Evolutionary conservation across 37 sponge, comb jelly and placozoan genomes (phyloP), one percentile per base, ranked within the genome.

Genomic region (Chondrilla cf. caribensis): DNA sequence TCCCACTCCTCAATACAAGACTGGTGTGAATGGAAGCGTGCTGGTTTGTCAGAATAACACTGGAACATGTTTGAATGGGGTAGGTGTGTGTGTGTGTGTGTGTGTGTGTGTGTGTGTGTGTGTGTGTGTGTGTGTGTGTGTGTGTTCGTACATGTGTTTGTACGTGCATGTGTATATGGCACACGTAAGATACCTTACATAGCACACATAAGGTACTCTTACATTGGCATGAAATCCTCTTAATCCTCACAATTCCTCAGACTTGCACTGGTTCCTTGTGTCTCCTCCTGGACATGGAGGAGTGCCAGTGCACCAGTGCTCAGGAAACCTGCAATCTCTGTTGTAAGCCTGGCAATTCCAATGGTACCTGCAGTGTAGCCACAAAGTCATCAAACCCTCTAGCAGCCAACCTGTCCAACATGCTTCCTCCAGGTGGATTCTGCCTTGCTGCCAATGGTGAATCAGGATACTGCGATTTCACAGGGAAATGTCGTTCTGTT

Each of bases 401-500:
- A 37, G 38, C 81, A 21, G 32, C 15, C 22, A 8, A 28, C 11
- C 7, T 26, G 1, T 26, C 79, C 7, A 6, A 15, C 1, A 59
- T 21, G 18, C 60, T 39, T 0, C 62, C 62, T 9, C 42, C 62
- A 32, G 81, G 81, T 15, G 65, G 62, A 59, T 29, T 80, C 21
- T 93, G 94, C 24, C 17, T 2, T 40, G 2, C 76, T 5, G 21
- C 42, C 24, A 47, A 58, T 37, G 84, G 86, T 38, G 80, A 86
- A 59, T 79, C 65, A 5, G 94, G 94, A 1, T 87, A 87, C 81
- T 93, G 94, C 58, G 94, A 93, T 55, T 87, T 93, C 77, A 59
- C 89, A 51, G 81, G 81, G 51, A 58, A 4, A 3, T 93, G 90
- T 51, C 79, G 79, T 33, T 66, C 43, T 26, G 67, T 78, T 11